Conservation (phyloP, 2,888 invertebrate genomes). For the Altica lythri region DNA sequence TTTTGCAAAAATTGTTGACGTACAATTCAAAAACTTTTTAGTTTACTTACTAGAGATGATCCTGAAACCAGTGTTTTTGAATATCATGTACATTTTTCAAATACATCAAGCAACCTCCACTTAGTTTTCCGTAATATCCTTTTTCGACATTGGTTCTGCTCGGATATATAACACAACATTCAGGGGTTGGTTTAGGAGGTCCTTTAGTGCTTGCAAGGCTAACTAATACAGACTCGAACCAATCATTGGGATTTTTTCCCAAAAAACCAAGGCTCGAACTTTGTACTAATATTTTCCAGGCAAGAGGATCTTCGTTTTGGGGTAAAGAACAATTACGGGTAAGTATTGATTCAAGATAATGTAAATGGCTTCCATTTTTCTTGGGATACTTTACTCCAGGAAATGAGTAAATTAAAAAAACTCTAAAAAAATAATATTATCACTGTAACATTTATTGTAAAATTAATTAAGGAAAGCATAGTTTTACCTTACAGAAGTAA, state of each 20-base stretch:
- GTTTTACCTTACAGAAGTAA: conserved; percentile 80
- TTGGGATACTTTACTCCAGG: conserved; percentile 74
- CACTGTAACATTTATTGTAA: not conserved
- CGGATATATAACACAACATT: conserved; percentile 71
- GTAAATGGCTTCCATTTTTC: conserved; percentile 57
- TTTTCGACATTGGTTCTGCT: conserved; percentile 79
- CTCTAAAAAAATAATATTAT: conserved; percentile 64
- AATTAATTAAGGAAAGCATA: conserved; percentile 40
- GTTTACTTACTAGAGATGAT: conserved; percentile 77
- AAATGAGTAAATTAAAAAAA: conserved; percentile 81
- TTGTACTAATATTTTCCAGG: conserved; percentile 73
- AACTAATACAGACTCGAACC: conserved; percentile 74
- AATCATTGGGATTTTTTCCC: conserved; percentile 64
- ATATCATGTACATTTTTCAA: conserved; percentile 70
- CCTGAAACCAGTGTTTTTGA: conserved; percentile 82
- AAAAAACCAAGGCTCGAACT: conserved; percentile 85
- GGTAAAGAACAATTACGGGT: conserved; percentile 66
- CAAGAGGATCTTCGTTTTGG: conserved; percentile 51
- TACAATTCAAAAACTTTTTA: too few relatives aligned
- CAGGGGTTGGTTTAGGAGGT: conserved; percentile 62
- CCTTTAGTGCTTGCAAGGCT: conserved; percentile 63
- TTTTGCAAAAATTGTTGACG: too few relatives aligned
- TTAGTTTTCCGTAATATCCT: conserved; percentile 83
- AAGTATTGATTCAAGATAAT: conserved; percentile 66
- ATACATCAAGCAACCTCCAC: conserved; percentile 91